Percentiles rank a stretch among this genome's conserved stretches.
These are phyloP conservation scores for Dipodomys spectabilis DNA, from an alignment of 2,113 vertebrate genomes.

Conservation along the genomic window DNA sequence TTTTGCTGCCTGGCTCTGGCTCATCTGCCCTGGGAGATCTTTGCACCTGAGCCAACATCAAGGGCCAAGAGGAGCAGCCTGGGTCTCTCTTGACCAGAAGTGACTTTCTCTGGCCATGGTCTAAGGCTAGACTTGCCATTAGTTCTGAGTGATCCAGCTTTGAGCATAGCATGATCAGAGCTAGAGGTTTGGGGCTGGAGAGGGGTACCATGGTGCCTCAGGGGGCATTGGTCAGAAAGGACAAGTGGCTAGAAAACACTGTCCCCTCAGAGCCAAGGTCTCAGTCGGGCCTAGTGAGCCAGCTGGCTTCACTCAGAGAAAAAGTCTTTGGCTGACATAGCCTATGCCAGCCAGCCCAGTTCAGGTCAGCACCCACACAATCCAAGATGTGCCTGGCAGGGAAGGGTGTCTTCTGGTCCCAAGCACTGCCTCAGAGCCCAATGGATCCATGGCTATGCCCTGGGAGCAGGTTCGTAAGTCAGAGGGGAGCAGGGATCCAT, in stretches of 20 bases:
- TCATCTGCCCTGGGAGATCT: neutral
- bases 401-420: neutral
- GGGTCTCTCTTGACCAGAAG: neutral
- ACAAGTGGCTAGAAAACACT: neutral
- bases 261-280: neutral
- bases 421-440: neutral
- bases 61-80: accelerated
- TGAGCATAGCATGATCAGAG: neutral
- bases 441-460: neutral
- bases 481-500: neutral
- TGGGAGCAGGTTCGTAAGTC: conserved; percentile 1
- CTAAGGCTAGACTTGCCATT: neutral
- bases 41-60: neutral
- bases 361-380: neutral
- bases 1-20: neutral
- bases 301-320: neutral
- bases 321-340: neutral
- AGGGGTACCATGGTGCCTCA: neutral
- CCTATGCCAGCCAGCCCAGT: neutral
- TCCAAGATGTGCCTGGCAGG: neutral
- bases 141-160: neutral
- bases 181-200: neutral
- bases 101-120: neutral
- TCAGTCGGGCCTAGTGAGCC: neutral
- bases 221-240: neutral